Evolutionary conservation across 2,797 vertebrate genomes (phyloP).

Genomic region (Lateolabrax maculatus): DNA sequence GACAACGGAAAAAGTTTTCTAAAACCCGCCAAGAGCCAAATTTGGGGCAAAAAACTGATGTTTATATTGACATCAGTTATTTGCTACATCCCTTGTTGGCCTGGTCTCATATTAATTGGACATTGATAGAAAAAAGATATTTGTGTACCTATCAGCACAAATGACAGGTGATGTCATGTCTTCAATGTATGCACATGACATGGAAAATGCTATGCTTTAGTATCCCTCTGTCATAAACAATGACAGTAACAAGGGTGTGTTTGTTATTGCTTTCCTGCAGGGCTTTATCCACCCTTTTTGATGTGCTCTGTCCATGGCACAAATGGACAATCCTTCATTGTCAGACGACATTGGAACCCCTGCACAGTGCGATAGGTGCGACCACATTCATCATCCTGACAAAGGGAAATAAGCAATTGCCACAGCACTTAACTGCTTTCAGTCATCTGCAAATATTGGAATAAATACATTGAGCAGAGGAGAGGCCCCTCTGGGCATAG

Average conservation of each 20-base stretch:
- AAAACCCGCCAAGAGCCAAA: too few species aligned
- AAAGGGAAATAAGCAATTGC: constrained; percentile 85
- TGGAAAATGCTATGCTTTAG: constrained; percentile 47
- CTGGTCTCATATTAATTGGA: constrained; percentile 11
- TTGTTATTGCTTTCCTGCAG: constrained; percentile 78
- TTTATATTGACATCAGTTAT: neutral
- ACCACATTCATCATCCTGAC: constrained; percentile 84
- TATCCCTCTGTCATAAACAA: constrained; percentile 60
- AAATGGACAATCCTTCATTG: constrained; percentile 86
- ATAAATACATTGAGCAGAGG: constrained; percentile 77
- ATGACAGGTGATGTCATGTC: constrained; percentile 29
- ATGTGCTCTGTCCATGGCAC: constrained; percentile 78
- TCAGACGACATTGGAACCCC: constrained; percentile 79
- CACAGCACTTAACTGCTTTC: constrained; percentile 83
- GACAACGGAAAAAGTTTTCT: neutral
- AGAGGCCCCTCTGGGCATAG: constrained; percentile 67
- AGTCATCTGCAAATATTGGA: constrained; percentile 86
- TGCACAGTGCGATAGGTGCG: constrained; percentile 79
- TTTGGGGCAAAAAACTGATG: too few species aligned
- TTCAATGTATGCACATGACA: constrained; percentile 45
- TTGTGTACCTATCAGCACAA: constrained; percentile 13
- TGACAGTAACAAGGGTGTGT: constrained; percentile 69
- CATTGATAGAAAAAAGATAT: constrained; percentile 29
- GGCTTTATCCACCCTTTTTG: constrained; percentile 76
- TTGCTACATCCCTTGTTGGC: neutral